Evolutionary conservation across 1,140 invertebrate genomes (phyloP).

Genomic region (Thrips palmi): DNA sequence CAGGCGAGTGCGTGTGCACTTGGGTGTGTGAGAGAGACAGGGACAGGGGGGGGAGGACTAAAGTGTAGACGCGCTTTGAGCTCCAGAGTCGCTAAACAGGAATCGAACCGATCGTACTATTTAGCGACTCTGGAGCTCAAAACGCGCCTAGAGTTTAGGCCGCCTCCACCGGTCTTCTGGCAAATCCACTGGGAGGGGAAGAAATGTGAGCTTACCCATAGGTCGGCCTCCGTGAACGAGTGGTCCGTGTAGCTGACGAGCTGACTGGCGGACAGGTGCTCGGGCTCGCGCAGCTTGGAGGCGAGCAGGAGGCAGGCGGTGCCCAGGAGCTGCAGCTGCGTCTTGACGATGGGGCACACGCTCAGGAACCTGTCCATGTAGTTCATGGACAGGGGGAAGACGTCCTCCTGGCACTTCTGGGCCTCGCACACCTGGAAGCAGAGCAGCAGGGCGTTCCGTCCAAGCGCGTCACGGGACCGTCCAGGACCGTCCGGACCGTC

Average conservation of each 20-base stretch:
- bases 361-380: slow-evolving; percentile 84
- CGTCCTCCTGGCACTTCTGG: slow-evolving; percentile 75
- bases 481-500: too few relatives aligned
- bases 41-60: too few relatives aligned
- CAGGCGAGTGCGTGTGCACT: too few relatives aligned
- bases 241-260: slow-evolving; percentile 84
- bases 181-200: too few relatives aligned
- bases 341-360: slow-evolving; percentile 55
- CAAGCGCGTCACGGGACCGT: not conserved
- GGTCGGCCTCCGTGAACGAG: slow-evolving; percentile 62
- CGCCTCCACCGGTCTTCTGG: too few relatives aligned
- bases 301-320: slow-evolving; percentile 75
- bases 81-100: too few relatives aligned
- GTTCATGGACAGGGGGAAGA: slow-evolving; percentile 77
- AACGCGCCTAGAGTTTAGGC: too few relatives aligned
- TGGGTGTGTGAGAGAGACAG: too few relatives aligned
- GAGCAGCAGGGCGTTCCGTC: slow-evolving; percentile 18
- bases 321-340: slow-evolving; percentile 73
- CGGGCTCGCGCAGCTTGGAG: slow-evolving; percentile 74
- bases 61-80: too few relatives aligned
- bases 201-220: slow-evolving; percentile 52
- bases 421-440: slow-evolving; percentile 77
- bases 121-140: too few relatives aligned
- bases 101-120: too few relatives aligned
- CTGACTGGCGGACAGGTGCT: slow-evolving; percentile 55